Conservation (phyloP, 2,113 vertebrate genomes). For the Oceanodroma tethys region DNA sequence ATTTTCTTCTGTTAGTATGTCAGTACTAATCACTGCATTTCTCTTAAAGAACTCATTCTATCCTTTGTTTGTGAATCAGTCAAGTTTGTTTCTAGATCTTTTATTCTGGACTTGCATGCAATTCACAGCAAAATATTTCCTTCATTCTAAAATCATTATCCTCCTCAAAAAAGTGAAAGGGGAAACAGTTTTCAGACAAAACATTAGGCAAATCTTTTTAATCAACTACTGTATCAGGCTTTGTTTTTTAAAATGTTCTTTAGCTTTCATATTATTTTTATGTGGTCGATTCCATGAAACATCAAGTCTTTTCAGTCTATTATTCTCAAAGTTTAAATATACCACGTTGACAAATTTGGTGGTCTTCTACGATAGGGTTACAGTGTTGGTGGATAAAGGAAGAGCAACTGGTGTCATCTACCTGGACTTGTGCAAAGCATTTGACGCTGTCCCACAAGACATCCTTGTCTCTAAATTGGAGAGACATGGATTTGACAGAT, state of each 20-base stretch:
- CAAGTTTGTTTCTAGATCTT: not conserved
- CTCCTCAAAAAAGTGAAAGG: not conserved
- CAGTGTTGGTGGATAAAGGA: too few species aligned
- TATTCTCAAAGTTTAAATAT: not conserved
- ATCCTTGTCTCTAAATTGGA: too few species aligned
- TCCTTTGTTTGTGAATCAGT: not conserved
- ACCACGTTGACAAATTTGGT: too few species aligned
- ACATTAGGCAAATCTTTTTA: not conserved
- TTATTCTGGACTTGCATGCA: not conserved
- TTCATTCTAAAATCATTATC: not conserved
- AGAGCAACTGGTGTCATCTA: too few species aligned
- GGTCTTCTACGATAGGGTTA: too few species aligned
- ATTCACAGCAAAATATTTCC: not conserved
- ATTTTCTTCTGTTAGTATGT: not conserved
- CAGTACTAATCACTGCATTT: not conserved
- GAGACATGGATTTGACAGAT: too few species aligned
- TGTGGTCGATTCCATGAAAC: not conserved
- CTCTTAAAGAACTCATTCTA: not conserved
- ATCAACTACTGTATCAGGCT: not conserved
- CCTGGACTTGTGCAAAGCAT: too few species aligned
- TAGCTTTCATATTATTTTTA: not conserved
- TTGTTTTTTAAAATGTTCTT: not conserved
- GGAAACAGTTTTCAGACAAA: not conserved
- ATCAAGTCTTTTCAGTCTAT: not conserved
- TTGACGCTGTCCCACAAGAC: too few species aligned